These are phyloP conservation scores for Crotalus helleri DNA, from an alignment of 2,113 vertebrate species.

Conservation along the genomic window DNA sequence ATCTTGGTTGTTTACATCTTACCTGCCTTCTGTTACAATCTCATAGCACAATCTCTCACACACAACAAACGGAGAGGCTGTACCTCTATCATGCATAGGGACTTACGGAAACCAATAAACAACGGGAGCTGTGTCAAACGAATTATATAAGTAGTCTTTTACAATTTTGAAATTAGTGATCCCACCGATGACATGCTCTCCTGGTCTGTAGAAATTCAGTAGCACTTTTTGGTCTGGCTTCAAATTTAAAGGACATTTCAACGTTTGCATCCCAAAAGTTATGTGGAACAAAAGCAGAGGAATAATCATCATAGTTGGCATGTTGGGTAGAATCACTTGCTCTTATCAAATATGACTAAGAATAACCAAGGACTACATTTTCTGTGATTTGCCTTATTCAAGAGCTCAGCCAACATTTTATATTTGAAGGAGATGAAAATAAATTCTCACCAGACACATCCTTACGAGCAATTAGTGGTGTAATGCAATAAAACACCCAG, in stretches of 20 bases:
- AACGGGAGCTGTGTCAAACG: accelerated
- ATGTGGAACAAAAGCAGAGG: neutral
- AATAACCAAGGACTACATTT: no score
- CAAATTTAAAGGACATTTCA: neutral
- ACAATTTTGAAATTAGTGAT: neutral
- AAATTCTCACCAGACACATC: no score
- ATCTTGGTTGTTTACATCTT: neutral
- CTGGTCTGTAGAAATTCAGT: neutral
- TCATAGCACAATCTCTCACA: neutral
- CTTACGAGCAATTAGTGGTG: no score
- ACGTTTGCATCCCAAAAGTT: neutral
- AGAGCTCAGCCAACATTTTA: no score
- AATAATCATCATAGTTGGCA: neutral
- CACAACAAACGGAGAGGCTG: neutral
- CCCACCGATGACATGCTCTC: neutral
- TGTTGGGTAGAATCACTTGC: neutral
- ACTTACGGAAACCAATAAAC: neutral
- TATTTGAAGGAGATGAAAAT: no score
- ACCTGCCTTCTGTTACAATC: neutral
- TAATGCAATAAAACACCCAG: no score
- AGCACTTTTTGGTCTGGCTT: neutral
- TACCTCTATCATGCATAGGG: neutral
- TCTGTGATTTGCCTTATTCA: no score
- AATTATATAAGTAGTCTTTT: accelerated
- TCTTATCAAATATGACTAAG: no score